Conservation (phyloP, 2,888 invertebrate genomes). For the Hydriomena furcata region DNA sequence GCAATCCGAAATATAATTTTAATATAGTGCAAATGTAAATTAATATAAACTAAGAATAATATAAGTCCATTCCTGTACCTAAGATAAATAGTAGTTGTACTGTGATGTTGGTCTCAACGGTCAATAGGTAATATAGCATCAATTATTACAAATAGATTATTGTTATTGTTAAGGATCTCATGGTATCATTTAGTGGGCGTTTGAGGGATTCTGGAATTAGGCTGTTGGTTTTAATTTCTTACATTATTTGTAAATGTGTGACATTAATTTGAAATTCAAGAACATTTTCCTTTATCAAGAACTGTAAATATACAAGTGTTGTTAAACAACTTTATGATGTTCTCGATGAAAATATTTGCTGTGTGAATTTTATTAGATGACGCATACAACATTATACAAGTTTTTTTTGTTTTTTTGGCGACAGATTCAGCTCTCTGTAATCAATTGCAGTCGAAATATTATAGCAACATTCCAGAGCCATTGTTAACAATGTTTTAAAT, state of each 20-base stretch:
- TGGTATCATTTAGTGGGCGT: constrained; percentile 70
- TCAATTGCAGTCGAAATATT: constrained; percentile 63
- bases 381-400: constrained; percentile 14
- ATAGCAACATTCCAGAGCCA: constrained; percentile 81
- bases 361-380: constrained; percentile 34
- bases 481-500: constrained; percentile 83
- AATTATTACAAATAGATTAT: constrained; percentile 78
- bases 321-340: constrained; percentile 56
- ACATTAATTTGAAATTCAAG: constrained; percentile 35
- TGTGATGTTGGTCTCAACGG: constrained; percentile 82
- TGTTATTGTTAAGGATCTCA: constrained; percentile 83
- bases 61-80: constrained; percentile 82
- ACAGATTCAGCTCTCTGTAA: constrained; percentile 68
- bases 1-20: constrained; percentile 57
- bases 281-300: constrained; percentile 29
- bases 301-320: constrained; percentile 43
- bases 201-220: constrained; percentile 75
- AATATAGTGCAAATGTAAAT: constrained; percentile 77
- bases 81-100: constrained; percentile 80
- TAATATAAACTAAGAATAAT: constrained; percentile 58
- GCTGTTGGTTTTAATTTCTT: constrained; percentile 65
- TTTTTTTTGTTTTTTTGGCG: constrained; percentile 24
- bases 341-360: constrained; percentile 41
- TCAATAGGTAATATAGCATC: constrained; percentile 79
- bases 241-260: constrained; percentile 49